Percentiles rank a stretch among this genome's conserved stretches.
Evolutionary conservation across 1,140 invertebrate genomes (phyloP).

Genomic region (Pseudomyrmex gracilis): DNA sequence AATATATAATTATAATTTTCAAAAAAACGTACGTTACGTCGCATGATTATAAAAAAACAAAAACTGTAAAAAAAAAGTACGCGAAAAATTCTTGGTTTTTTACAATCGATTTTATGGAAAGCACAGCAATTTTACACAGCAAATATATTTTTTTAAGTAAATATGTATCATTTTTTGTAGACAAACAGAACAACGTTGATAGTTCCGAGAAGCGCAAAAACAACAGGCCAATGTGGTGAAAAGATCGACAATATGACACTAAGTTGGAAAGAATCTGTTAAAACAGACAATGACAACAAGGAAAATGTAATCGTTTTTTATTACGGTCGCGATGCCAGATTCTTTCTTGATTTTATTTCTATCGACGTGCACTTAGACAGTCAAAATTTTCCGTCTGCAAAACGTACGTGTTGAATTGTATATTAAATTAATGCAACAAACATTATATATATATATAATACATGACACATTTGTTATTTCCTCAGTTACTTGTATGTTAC

Average conservation of each 20-base stretch:
- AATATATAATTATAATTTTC: not conserved
- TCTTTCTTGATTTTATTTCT: conserved; percentile 4
- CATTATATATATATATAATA: not conserved
- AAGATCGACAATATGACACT: not conserved
- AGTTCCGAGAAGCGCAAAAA: not conserved
- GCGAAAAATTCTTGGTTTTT: too few relatives aligned
- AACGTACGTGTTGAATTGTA: not conserved
- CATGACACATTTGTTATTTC: not conserved
- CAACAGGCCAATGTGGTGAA: not conserved
- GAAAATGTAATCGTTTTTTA: conserved; percentile 21
- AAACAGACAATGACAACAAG: not conserved
- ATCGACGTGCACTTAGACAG: not conserved
- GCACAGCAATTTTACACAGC: too few relatives aligned
- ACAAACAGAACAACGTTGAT: not conserved
- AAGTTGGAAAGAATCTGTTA: not conserved
- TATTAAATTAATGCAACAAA: not conserved
- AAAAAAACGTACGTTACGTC: not conserved
- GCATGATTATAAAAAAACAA: not conserved
- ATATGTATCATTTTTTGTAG: not conserved
- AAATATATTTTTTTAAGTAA: too few relatives aligned
- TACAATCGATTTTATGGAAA: too few relatives aligned
- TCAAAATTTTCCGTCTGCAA: conserved; percentile 9
- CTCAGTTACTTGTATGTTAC: not conserved
- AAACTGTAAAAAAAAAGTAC: too few relatives aligned
- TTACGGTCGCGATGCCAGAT: not conserved